phyloP scores from a whole-genome alignment of 2,888 invertebrate species.

The Parnassius apollo region DNA sequence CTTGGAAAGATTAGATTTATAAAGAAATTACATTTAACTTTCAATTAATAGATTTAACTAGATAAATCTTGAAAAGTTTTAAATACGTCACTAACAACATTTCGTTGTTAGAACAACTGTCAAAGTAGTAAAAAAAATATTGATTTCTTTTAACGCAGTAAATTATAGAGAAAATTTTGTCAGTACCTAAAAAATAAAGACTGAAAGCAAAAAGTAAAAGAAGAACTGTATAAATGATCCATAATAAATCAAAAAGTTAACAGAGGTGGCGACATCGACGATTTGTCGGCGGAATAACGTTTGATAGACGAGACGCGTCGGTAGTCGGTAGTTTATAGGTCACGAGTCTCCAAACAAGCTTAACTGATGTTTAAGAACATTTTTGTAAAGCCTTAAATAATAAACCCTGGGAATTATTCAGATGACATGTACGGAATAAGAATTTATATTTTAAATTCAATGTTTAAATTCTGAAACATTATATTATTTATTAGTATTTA shows the following conservation, averaged over 20 bases:
- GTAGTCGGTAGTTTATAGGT: slow-evolving; percentile 46
- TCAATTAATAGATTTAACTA: too few species aligned
- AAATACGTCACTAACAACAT: too few species aligned
- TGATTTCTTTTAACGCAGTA: too few species aligned
- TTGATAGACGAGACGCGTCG: slow-evolving; percentile 48
- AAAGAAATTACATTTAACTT: too few species aligned
- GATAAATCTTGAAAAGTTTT: too few species aligned
- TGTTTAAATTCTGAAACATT: too few species aligned
- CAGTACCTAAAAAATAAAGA: slow-evolving; percentile 5
- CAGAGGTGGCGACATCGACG: slow-evolving; percentile 44
- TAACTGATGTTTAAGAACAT: slow-evolving; percentile 15
- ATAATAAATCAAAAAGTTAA: slow-evolving; percentile 67
- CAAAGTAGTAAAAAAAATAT: too few species aligned
- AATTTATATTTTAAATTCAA: too few species aligned
- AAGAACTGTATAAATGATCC: slow-evolving; percentile 60
- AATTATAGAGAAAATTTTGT: neutral
- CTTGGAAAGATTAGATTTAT: too few species aligned
- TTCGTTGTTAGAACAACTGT: too few species aligned
- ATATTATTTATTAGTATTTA: too few species aligned
- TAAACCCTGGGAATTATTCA: neutral
- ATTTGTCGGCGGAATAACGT: slow-evolving; percentile 58
- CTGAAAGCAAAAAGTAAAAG: slow-evolving; percentile 26
- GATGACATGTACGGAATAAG: too few species aligned
- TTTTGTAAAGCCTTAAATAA: slow-evolving; percentile 8
- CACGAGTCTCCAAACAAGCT: slow-evolving; percentile 35